Evolutionary conservation across 2,888 invertebrate species (phyloP), one percentile per base, ranked within the genome.

Genomic region (Xanthostigma xanthostigma): DNA sequence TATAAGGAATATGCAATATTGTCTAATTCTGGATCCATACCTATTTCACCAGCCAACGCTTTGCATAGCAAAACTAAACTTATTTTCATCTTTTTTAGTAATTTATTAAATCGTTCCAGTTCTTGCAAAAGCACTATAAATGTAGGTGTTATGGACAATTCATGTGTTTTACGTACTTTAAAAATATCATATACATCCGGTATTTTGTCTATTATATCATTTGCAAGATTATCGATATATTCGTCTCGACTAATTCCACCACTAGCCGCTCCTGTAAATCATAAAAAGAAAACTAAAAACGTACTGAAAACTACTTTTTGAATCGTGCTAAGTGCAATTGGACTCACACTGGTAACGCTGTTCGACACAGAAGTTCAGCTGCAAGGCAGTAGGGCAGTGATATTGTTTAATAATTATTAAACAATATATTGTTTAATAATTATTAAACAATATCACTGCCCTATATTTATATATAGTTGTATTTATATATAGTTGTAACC

Each of bases 31-130:
- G 76, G 75, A 64, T 92, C 90, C 91, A 94, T 91, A 44, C 92
- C 91, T 56, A 92, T 89, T 71, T 93, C 91, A 36, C 94, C 94
- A 4, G 85, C 84, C 49, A 94, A 70, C 0, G 92, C 93, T 76
- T 85, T 85, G 60, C 81, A 76, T 10, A 94, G 71, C 45, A 86
- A 75, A 4, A 75, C 69, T 39, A 94, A 70, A 0, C 86, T 86
- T 49, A 66, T 70, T 12, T 69, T 71, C 75, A 94, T 90, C 46
- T 74, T 74, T 10, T 62, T 62, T 46, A 91, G 79, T 1, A 94
- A 74, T 14, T 73, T 71, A 66, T 94, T 94, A 65, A 92, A 92
- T 51, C 91, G 75, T 59, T 93, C 91, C 38, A 94, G 65, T 64
- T 94, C 89, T 71, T 94, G 93, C 46, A 93, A 72, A 45, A 94